Conservation (phyloP, 1,140 invertebrate species). For the Zaprionus camerounensis region DNA sequence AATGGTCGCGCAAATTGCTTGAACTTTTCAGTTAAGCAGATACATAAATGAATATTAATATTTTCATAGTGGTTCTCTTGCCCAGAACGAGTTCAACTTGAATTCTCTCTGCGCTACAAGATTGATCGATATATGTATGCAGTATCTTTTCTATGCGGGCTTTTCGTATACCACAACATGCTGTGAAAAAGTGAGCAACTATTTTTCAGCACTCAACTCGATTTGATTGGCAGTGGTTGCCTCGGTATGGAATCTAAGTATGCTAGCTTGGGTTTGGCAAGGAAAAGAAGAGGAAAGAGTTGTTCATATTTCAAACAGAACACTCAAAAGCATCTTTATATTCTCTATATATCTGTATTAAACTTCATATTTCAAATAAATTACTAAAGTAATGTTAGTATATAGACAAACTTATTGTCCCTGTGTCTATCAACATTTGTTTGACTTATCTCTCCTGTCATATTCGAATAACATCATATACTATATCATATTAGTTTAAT, state of each 20-base stretch:
- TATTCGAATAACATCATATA: too few species aligned
- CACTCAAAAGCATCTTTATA: too few species aligned
- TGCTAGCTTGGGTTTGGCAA: neutral
- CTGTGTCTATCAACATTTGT: too few species aligned
- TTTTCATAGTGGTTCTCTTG: neutral
- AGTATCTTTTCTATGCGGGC: slow-evolving; percentile 6
- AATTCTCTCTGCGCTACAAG: slow-evolving; percentile 1
- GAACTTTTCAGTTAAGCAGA: slow-evolving; percentile 5
- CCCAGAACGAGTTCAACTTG: slow-evolving; percentile 26
- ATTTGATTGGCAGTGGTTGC: neutral
- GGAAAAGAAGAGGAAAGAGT: too few species aligned
- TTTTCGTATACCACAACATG: slow-evolving; percentile 12
- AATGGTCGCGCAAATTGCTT: slow-evolving; percentile 2
- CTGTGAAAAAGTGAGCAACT: slow-evolving; percentile 28
- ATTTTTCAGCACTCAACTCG: slow-evolving; percentile 16
- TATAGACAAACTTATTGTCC: too few species aligned
- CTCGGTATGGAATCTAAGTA: neutral
- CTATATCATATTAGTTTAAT: too few species aligned
- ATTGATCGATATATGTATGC: slow-evolving; percentile 19
- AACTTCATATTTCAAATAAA: too few species aligned
- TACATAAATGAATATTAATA: slow-evolving; percentile 22
- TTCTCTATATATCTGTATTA: too few species aligned
- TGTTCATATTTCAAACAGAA: too few species aligned
- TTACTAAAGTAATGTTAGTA: too few species aligned
- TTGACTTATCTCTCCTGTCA: too few species aligned